A percentile compares a stretch with the other conserved stretches of the same genome.
These are phyloP conservation scores for Hemibagrus guttatus DNA, from an alignment of 2,797 vertebrate species.

Conservation along the genomic window DNA sequence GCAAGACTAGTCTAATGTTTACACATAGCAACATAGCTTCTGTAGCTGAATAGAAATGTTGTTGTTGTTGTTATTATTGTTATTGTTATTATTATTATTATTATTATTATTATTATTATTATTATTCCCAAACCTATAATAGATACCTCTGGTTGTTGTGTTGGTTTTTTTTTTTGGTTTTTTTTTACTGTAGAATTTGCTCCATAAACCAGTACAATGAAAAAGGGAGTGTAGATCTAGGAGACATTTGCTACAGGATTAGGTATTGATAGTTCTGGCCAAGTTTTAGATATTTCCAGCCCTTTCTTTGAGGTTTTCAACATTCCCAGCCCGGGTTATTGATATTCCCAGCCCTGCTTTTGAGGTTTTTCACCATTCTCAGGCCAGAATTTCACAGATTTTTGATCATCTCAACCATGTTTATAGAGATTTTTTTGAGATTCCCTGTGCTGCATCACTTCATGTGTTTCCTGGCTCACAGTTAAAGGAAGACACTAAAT, in stretches of 20 bases:
- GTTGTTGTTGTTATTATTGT: no score
- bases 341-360: neutral
- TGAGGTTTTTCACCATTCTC: neutral
- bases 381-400: neutral
- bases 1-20: neutral
- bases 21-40: neutral
- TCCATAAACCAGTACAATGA: neutral
- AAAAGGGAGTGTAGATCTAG: neutral
- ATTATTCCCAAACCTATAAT: neutral
- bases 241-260: neutral
- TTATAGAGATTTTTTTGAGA: neutral
- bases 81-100: no score
- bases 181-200: neutral
- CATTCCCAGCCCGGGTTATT: neutral
- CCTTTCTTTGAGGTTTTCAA: neutral
- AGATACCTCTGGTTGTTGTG: no score
- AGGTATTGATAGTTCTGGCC: neutral
- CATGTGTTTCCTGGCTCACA: conserved; percentile 16
- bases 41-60: neutral
- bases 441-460: neutral
- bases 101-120: no score
- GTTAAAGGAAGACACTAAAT: conserved; percentile 10
- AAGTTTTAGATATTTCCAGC: neutral
- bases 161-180: no score
- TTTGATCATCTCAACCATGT: neutral